Evolutionary conservation across 2,113 vertebrate genomes (phyloP).

Genomic region (Mormyrus lacerda): DNA sequence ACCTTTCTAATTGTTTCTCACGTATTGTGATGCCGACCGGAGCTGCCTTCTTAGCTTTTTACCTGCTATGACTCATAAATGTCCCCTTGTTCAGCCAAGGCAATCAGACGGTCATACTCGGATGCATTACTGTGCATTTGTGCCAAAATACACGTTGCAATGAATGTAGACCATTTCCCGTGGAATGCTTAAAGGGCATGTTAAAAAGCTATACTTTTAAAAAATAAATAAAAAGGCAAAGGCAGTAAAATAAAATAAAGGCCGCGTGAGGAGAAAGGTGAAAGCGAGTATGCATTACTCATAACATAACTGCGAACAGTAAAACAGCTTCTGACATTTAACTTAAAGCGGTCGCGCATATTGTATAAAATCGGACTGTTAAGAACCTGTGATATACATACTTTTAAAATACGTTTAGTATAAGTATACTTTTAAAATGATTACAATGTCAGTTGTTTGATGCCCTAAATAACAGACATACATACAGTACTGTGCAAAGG

Average conservation of each 20-base stretch:
- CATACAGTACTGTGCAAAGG: not conserved
- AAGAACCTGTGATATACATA: not conserved
- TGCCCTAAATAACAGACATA: not conserved
- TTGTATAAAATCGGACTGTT: not conserved
- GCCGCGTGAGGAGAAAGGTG: not conserved
- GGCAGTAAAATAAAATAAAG: not conserved
- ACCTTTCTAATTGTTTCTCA: not conserved
- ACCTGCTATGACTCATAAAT: not conserved
- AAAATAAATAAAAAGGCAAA: not conserved
- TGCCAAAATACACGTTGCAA: not conserved
- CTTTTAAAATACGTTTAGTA: not conserved
- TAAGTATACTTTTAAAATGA: not conserved
- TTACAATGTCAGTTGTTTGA: not conserved
- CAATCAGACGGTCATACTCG: not conserved
- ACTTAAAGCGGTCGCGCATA: not conserved
- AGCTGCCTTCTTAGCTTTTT: constrained; percentile 3
- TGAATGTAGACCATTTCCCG: not conserved
- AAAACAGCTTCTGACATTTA: not conserved
- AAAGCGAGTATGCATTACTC: not conserved
- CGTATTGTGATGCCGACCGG: not conserved
- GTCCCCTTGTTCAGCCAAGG: not conserved
- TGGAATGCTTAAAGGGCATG: not conserved
- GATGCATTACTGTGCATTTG: not conserved
- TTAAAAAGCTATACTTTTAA: not conserved
- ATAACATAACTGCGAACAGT: not conserved